Percentiles rank a stretch among this genome's conserved stretches.
Conservation (phyloP, 2,797 vertebrate species). For the Takifugu rubripes region DNA sequence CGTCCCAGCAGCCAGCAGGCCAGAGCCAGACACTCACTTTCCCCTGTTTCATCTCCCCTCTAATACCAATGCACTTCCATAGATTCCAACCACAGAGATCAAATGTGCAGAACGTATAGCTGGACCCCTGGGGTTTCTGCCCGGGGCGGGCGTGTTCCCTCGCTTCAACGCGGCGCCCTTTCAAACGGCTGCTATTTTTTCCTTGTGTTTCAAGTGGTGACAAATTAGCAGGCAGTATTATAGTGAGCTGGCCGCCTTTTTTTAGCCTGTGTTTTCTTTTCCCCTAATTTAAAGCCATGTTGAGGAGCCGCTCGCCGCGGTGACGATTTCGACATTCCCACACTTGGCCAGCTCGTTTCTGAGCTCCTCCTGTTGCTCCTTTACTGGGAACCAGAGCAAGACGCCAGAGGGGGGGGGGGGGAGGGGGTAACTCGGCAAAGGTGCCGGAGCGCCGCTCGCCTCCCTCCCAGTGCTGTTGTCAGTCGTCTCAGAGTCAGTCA, state of each 20-base stretch:
- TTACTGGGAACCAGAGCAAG: constrained; percentile 44
- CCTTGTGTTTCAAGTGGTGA: constrained; percentile 68
- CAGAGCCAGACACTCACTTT: constrained; percentile 58
- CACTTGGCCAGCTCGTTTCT: constrained; percentile 54
- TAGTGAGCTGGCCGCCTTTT: constrained; percentile 59
- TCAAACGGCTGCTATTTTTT: constrained; percentile 64
- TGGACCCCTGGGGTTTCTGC: constrained; percentile 48
- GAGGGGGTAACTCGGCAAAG: background rate
- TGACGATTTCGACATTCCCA: constrained; percentile 68
- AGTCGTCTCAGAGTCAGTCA: too few relatives aligned
- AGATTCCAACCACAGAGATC: constrained; percentile 57
- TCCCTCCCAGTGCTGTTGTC: too few relatives aligned
- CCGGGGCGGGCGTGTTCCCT: constrained; percentile 41
- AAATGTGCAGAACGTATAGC: constrained; percentile 51
- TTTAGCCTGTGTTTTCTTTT: constrained; percentile 72
- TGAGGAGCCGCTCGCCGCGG: constrained; percentile 60
- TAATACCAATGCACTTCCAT: constrained; percentile 62
- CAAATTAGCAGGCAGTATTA: constrained; percentile 72
- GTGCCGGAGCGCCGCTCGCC: too few relatives aligned
- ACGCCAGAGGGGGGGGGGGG: background rate
- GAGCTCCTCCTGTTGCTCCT: constrained; percentile 53
- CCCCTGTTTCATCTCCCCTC: constrained; percentile 63
- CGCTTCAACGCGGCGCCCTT: constrained; percentile 56
- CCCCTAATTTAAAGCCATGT: constrained; percentile 75
- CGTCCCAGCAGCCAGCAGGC: constrained; percentile 53